Base-by-base conservation (phyloP, 1,140 invertebrate genomes). In the Thalassaphorura encarpata region DNA sequence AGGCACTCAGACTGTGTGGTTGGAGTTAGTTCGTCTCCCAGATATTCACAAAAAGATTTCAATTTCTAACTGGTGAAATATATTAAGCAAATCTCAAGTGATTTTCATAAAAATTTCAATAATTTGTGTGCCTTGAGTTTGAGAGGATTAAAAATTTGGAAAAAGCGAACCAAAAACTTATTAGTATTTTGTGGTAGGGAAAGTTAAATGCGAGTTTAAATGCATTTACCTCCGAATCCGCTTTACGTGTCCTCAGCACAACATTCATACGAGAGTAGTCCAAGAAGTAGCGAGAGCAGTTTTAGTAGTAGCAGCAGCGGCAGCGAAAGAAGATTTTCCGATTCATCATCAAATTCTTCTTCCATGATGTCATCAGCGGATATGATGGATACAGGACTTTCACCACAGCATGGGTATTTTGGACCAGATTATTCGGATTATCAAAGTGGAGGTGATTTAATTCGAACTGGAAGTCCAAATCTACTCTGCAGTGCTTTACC, bases 401-500 rank as follows among this genome's bases (percentile, higher is more conserved):
- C 28, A 21, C 28, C n/a, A n/a, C n/a, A n/a, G n/a, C n/a, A 54
- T n/a, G 41, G 41, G 2, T 60, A 62, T 36, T 61, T 59, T 48
- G 50, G 54, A 54, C 56, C 53, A 1, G 60, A 62, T 43, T 61
- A 59, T 26, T 50, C 51, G 0, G 63, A 61, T 41, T 60, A 59
- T 46, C 57, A 56, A 18, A 48, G 33, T 41, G 60, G 63, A 4
- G 63, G 63, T 15, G 63, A 65, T 19, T 52, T 62, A 18, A 49
- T 65, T 2, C 24, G 56, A 26, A 65, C 63, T 15, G 62, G 62
- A 24, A 86, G 83, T 68, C 92, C 93, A 3, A 90, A 95, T 74
- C 84, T 97, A 71, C 85, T 96, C 23, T 89, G 86, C 69, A 89
- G 90, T 47, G 85, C 87, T 6, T 73, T 96, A 58, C 92, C 93